Evolutionary conservation across 1,140 invertebrate genomes (phyloP), one percentile per base, ranked within the genome.

Genomic region (Heliothis virescens): DNA sequence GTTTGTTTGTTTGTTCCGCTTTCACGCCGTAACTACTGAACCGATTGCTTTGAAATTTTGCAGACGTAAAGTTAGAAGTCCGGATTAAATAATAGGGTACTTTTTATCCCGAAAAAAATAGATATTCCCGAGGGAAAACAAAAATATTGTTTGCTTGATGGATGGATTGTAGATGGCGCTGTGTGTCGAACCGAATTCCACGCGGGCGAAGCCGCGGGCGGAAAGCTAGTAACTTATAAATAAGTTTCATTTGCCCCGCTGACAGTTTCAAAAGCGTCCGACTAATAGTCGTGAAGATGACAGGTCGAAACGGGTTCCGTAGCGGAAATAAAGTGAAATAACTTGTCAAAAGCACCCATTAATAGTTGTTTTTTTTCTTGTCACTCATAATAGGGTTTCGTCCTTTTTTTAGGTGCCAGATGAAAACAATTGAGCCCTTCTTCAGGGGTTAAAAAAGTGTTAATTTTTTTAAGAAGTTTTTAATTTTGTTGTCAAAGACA

Each of bases 311-410:
- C 47, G 59, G 73, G 73, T 62, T 63, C 21, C 15, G 59, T 63
- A 63, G 47, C 73, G 73, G 59, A 63, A 76, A 76, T 48, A 52
- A 75, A 76, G 15, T 53, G 21, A 63, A 63, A 76, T 63, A 63
- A 76, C 41, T 63, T 76, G 73, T 76, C 73, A 76, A 76, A 63
- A 7, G 13, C 73, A 63, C 41, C 18, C 41, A 18, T 62, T 63
- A 21, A 63, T 63, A 63, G 73, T 76, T 76, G 57, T 76, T 76
- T 76, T 52, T 76, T 76, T 63, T 57, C 62, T 63, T 63, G 48
- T 34, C 47, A 29, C 18, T 34, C n/a, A 34, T 18, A 65, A 63
- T 65, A 47, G 48, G 34, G 34, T 41, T 41, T 41, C 34, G 34
- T 41, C 9, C 48, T 74, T 62, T 59, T 50, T 21, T 41, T 18